phyloP scores from a whole-genome alignment of 2,888 invertebrate species.

The Watsonalla binaria region DNA sequence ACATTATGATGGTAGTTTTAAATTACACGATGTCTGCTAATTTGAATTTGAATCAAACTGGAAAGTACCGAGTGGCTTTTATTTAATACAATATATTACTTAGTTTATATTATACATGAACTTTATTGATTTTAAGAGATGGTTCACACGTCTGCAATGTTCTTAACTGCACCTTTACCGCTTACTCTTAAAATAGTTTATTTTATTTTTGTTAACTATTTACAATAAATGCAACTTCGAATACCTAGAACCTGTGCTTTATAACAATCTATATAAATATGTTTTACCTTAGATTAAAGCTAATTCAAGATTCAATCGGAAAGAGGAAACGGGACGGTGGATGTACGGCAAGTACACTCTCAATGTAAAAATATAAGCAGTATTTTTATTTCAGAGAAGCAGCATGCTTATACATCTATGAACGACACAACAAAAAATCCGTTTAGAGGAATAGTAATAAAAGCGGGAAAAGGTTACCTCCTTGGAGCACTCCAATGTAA shows the following conservation, averaged over 20 bases:
- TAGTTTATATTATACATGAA: too few relatives aligned
- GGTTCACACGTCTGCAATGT: not conserved
- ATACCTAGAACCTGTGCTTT: constrained; percentile 77
- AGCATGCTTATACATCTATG: constrained; percentile 35
- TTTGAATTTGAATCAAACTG: too few relatives aligned
- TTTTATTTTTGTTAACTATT: constrained; percentile 58
- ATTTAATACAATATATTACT: too few relatives aligned
- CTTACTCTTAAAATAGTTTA: constrained; percentile 40
- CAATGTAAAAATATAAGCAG: constrained; percentile 65
- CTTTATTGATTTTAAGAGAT: too few relatives aligned
- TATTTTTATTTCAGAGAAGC: constrained; percentile 37
- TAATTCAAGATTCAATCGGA: constrained; percentile 67
- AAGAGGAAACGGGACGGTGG: constrained; percentile 77
- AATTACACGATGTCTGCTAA: too few relatives aligned
- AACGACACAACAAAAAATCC: constrained; percentile 13
- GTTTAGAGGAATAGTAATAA: constrained; percentile 3
- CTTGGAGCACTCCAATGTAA: constrained; percentile 31
- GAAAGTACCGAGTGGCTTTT: too few relatives aligned
- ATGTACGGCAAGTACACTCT: constrained; percentile 60
- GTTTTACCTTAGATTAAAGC: constrained; percentile 68
- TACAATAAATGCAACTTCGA: constrained; percentile 76
- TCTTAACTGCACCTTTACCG: constrained; percentile 35
- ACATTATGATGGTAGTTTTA: too few relatives aligned
- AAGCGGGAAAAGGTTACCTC: constrained; percentile 24
- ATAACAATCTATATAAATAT: constrained; percentile 78